phyloP scores from a whole-genome alignment of 2,888 invertebrate species.

The Uloborus plumipes region DNA sequence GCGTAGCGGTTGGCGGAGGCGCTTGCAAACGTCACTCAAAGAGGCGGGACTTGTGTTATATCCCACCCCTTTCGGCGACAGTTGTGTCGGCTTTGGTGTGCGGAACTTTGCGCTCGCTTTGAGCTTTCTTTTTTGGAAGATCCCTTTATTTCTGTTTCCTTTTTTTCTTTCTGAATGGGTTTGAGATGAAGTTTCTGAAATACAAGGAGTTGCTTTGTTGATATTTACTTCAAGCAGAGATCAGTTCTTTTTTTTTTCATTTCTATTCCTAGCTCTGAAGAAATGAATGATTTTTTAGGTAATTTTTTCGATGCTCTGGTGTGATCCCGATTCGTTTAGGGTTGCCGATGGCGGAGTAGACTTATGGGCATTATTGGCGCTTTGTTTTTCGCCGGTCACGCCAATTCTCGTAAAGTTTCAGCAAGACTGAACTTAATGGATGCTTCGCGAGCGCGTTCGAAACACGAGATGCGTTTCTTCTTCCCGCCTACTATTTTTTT shows the following conservation, averaged over 20 bases:
- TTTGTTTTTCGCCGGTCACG: constrained; percentile 46
- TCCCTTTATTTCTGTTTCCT: constrained; percentile 31
- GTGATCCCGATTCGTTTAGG: constrained; percentile 29
- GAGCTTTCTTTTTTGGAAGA: constrained; percentile 61
- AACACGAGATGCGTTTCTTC: constrained; percentile 24
- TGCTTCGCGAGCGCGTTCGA: constrained; percentile 34
- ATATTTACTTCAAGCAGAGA: constrained; percentile 7
- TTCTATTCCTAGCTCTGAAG: not conserved
- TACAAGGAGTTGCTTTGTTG: constrained; percentile 23
- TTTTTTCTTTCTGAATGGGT: constrained; percentile 1
- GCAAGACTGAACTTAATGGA: constrained; percentile 38
- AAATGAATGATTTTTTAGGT: not conserved
- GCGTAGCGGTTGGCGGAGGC: constrained; percentile 61
- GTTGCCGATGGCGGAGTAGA: constrained; percentile 17
- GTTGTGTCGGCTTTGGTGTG: constrained; percentile 68
- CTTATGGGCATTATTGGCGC: constrained; percentile 35
- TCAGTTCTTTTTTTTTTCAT: not conserved
- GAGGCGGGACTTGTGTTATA: constrained; percentile 66
- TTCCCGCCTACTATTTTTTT: constrained; percentile 52
- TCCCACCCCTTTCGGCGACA: constrained; percentile 69
- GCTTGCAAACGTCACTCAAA: constrained; percentile 52
- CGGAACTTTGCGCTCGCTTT: constrained; percentile 61
- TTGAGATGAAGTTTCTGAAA: constrained; percentile 16
- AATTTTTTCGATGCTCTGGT: constrained; percentile 7
- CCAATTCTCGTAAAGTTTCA: constrained; percentile 25